These are phyloP conservation scores for Ochotona curzoniae DNA, from an alignment of 2,113 vertebrate species.

Conservation along the genomic window DNA sequence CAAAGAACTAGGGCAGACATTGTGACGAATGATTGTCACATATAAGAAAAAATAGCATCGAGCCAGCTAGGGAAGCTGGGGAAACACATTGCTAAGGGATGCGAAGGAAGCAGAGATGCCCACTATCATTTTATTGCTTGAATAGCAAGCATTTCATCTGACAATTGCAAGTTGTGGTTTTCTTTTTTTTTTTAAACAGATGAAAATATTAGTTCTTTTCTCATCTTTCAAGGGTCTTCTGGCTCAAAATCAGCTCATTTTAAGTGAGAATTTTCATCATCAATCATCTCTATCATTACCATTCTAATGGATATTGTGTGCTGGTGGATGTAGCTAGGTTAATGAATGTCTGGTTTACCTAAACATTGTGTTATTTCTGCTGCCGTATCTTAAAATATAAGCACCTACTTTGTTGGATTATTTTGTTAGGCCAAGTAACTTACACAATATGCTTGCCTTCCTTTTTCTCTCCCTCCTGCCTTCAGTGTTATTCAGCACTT, in stretches of 20 bases:
- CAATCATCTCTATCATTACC: not conserved
- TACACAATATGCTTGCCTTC: not conserved
- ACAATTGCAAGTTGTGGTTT: not conserved
- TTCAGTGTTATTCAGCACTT: not conserved
- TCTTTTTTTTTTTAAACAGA: not conserved
- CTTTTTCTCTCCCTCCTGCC: too few relatives aligned
- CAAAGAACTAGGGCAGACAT: not conserved
- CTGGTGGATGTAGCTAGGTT: too few relatives aligned
- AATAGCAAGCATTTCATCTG: not conserved
- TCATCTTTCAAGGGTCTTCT: not conserved
- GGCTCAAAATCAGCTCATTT: slow-evolving; percentile 23
- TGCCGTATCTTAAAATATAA: not conserved
- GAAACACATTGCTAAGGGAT: not conserved
- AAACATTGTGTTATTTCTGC: not conserved
- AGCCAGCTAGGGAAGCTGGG: not conserved
- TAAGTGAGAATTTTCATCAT: not conserved
- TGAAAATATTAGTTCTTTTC: not conserved
- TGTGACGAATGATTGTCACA: not conserved
- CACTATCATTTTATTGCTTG: not conserved
- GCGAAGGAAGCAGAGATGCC: not conserved
- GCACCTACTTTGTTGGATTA: not conserved
- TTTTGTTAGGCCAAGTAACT: not conserved
- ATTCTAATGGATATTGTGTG: not conserved
- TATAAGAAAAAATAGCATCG: not conserved
- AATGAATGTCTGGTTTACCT: not conserved